Conservation (phyloP, 2,113 vertebrate species). For the Psilopogon haemacephalus region DNA sequence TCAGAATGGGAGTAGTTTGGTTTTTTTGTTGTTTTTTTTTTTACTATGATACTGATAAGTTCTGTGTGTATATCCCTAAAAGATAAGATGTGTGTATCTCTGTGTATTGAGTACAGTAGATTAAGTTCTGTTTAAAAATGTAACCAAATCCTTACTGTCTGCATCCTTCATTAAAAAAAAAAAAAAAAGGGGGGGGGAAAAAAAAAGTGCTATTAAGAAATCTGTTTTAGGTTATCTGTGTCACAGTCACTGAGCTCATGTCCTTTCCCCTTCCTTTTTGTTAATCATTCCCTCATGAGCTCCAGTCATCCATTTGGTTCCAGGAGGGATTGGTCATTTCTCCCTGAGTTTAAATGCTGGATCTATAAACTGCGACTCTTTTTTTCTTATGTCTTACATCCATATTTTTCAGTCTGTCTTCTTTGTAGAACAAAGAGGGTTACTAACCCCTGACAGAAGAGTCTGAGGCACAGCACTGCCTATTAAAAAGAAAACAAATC, state of each 20-base stretch:
- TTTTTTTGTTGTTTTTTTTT: background rate
- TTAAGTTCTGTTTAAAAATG: background rate
- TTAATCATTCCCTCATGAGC: constrained; percentile 68
- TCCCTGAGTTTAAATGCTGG: background rate
- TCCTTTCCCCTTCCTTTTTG: constrained; percentile 65
- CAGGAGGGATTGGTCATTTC: constrained; percentile 20
- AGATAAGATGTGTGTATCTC: background rate
- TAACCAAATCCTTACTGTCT: background rate
- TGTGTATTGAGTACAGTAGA: background rate
- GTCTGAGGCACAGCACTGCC: background rate
- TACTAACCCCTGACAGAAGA: background rate
- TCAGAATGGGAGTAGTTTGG: background rate
- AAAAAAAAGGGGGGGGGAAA: background rate
- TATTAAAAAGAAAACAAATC: background rate
- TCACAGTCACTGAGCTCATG: constrained; percentile 64
- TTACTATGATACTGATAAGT: background rate
- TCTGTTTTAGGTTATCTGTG: constrained; percentile 63
- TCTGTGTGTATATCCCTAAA: background rate
- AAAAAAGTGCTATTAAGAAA: constrained; percentile 23
- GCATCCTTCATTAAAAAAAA: background rate
- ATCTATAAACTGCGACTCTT: background rate
- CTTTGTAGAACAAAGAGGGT: background rate
- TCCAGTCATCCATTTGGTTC: constrained; percentile 60
- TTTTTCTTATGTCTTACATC: background rate
- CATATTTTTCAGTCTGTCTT: constrained; percentile 11